phyloP scores from a whole-genome alignment of 2,797 vertebrate species.

The Lagocephalus sceleratus region DNA sequence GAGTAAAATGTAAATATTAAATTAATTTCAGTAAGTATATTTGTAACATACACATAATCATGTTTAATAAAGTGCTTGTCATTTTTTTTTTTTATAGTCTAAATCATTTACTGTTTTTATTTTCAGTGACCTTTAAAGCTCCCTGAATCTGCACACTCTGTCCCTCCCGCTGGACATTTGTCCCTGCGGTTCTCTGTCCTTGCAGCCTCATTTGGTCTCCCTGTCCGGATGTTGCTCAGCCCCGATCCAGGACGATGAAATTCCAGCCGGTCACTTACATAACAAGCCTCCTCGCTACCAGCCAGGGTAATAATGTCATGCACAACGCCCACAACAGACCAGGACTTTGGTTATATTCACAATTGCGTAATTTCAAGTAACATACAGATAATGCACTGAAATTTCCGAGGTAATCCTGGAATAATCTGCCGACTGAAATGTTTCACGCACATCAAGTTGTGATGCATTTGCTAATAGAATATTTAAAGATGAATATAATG shows the following conservation, averaged over 20 bases:
- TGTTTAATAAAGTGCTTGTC: constrained; percentile 21
- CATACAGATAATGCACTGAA: constrained; percentile 8
- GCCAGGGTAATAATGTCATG: constrained; percentile 8
- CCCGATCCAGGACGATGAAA: constrained; percentile 45
- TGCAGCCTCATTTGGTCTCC: constrained; percentile 20
- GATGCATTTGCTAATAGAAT: constrained; percentile 19
- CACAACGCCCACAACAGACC: constrained; percentile 2
- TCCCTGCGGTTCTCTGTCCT: constrained; percentile 11
- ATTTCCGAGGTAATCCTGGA: constrained; percentile 29
- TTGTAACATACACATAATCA: constrained; percentile 34
- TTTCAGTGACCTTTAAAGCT: neutral
- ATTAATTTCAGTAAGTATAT: constrained; percentile 13
- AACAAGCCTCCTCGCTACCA: constrained; percentile 37
- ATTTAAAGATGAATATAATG: constrained; percentile 25
- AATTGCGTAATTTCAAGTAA: constrained; percentile 20
- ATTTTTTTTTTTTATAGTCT: constrained; percentile 3
- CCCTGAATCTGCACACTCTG: constrained; percentile 5
- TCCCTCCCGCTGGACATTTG: constrained; percentile 11
- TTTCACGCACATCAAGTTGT: too few relatives aligned
- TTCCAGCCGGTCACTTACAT: constrained; percentile 56
- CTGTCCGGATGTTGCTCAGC: constrained; percentile 29
- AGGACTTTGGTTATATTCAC: constrained; percentile 2
- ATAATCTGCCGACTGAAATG: too few relatives aligned
- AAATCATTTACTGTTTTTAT: neutral
- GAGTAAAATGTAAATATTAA: constrained; percentile 16